Evolutionary conservation across 2,888 invertebrate species (phyloP), one percentile per base, ranked within the genome.

Genomic region (Spisula subtruncata): DNA sequence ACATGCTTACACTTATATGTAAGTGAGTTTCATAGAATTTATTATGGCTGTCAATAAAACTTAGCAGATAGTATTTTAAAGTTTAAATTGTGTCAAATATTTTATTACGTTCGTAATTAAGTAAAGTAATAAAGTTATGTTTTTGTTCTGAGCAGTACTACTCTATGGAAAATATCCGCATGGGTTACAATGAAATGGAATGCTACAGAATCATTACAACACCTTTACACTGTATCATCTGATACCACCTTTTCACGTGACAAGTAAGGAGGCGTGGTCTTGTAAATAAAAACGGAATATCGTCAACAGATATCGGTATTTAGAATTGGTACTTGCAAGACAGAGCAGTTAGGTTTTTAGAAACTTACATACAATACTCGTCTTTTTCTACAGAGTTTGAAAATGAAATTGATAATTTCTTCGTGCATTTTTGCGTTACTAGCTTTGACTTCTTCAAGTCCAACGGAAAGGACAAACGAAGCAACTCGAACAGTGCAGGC

Each of bases 201-300:
- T n/a, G n/a, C n/a, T n/a, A n/a, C n/a, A n/a, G n/a, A n/a, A n/a
- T n/a, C n/a, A n/a, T n/a, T n/a, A n/a, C n/a, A n/a, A n/a, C n/a
- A n/a, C n/a, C n/a, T n/a, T n/a, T n/a, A n/a, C n/a, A n/a, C n/a
- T n/a, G n/a, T n/a, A n/a, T n/a, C n/a, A n/a, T n/a, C n/a, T n/a
- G n/a, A 75, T 25, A n/a, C 32, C 29, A 20, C 32, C 80, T 41
- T 25, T 71, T 84, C 79, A 83, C 88, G 82, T 89, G 92, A 90
- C 91, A 92, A 83, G 41, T 8, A 54, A 51, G 81, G 29, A 75
- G 90, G 87, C 66, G 88, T 85, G 86, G 46, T 66, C 29, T 25
- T 48, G 82, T 66, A 79, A 84, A 92, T 92, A 92, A 86, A 90
- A 89, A 81, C 81, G 79, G 41, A 46, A 48, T 51, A 66, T 75